phyloP scores from a whole-genome alignment of 1,140 invertebrate genomes.

The Chironomus striatipennis region DNA sequence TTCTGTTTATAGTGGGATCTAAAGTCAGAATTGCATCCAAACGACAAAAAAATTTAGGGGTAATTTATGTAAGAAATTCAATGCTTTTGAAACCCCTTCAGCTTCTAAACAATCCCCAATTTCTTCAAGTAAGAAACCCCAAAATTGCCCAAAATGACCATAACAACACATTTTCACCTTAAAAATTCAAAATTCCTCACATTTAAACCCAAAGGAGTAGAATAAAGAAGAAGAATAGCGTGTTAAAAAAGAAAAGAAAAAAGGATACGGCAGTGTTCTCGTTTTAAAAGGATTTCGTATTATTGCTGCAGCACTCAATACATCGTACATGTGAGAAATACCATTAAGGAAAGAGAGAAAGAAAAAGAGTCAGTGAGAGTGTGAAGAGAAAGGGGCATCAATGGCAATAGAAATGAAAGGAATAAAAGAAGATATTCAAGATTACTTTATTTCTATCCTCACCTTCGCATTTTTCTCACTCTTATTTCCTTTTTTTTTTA shows the following conservation, averaged over 20 bases:
- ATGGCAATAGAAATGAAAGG: neutral
- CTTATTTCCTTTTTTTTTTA: constrained; percentile 1
- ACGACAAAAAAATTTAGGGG: no score
- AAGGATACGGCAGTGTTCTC: neutral
- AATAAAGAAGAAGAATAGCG: no score
- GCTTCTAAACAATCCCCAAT: no score
- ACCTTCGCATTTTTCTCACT: neutral
- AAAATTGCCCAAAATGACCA: no score
- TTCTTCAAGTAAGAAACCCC: no score
- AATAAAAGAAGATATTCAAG: neutral
- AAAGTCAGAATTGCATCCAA: no score
- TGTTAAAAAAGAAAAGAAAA: neutral
- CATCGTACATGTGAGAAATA: neutral
- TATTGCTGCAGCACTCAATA: neutral
- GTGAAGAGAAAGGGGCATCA: constrained; percentile 1
- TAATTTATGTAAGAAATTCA: no score
- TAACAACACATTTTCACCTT: no score
- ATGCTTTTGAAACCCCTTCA: no score
- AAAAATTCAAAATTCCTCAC: no score
- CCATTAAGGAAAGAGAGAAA: neutral
- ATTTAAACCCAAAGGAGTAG: no score
- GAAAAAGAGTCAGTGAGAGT: neutral
- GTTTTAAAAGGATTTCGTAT: constrained; percentile 3
- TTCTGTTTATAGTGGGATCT: no score
- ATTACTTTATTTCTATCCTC: constrained; percentile 3